Evolutionary conservation across 2,797 vertebrate genomes (phyloP).

Genomic region (Netta rufina): DNA sequence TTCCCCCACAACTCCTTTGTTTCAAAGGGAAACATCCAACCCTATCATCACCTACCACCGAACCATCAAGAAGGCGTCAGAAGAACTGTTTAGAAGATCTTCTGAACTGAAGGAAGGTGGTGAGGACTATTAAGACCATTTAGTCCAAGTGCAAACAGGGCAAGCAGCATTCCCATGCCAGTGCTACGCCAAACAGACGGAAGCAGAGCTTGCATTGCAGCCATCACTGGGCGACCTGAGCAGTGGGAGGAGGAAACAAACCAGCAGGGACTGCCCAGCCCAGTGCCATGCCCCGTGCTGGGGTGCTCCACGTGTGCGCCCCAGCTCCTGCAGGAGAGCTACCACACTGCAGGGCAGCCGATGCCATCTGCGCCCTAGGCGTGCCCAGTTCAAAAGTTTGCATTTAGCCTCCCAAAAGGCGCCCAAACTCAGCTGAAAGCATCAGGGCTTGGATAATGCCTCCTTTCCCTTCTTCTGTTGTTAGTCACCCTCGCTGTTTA

Average conservation of each 20-base stretch:
- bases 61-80: not conserved
- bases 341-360: not conserved
- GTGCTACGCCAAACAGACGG: not conserved
- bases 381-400: not conserved
- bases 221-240: not conserved
- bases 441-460: not conserved
- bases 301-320: not conserved
- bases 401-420: not conserved
- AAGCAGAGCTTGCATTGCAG: not conserved
- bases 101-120: not conserved
- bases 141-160: too few species aligned
- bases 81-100: not conserved
- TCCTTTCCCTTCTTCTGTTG: not conserved
- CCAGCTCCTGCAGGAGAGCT: rapidly evolving
- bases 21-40: not conserved
- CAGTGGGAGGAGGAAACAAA: not conserved
- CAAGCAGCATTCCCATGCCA: not conserved
- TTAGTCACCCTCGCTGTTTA: not conserved
- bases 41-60: not conserved
- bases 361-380: rapidly evolving
- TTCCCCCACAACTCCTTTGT: not conserved
- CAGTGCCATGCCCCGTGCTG: not conserved
- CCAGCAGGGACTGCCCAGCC: not conserved
- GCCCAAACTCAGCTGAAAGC: not conserved
- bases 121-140: too few species aligned